phyloP scores from a whole-genome alignment of 2,113 vertebrate genomes.

The Paratilapia polleni region DNA sequence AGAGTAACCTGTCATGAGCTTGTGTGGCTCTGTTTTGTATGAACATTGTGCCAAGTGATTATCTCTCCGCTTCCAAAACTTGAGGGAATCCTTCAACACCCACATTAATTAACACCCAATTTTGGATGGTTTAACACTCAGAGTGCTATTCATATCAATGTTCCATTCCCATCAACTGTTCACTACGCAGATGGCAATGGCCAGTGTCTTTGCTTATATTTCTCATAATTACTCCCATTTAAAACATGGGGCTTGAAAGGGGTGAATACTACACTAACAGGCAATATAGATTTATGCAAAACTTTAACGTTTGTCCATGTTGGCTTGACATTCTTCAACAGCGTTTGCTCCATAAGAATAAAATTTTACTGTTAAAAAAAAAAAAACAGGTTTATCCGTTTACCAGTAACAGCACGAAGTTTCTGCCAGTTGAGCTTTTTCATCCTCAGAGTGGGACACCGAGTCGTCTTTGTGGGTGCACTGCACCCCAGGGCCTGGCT shows the following conservation, averaged over 20 bases:
- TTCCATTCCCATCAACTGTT: not conserved
- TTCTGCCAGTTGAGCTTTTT: slow-evolving; percentile 99
- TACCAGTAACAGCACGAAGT: slow-evolving; percentile 86
- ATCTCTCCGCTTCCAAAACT: not conserved
- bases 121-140: not conserved
- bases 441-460: slow-evolving; percentile 89
- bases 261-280: not conserved
- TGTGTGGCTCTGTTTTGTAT: slow-evolving; percentile 18
- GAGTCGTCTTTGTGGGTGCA: slow-evolving; percentile 62
- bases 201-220: not conserved
- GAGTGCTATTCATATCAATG: not conserved
- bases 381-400: not conserved
- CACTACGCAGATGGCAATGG: slow-evolving; percentile 1
- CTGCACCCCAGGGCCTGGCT: slow-evolving; percentile 68
- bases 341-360: not conserved
- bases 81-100: not conserved
- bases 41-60: not conserved
- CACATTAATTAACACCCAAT: not conserved
- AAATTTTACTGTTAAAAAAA: not conserved
- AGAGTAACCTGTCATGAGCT: slow-evolving; percentile 27
- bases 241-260: not conserved
- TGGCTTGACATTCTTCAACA: too few relatives aligned
- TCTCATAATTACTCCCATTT: not conserved
- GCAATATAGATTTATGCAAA: not conserved
- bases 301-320: not conserved